Evolutionary conservation across 2,888 invertebrate species (phyloP).

Genomic region (Pilophorus perplexus): DNA sequence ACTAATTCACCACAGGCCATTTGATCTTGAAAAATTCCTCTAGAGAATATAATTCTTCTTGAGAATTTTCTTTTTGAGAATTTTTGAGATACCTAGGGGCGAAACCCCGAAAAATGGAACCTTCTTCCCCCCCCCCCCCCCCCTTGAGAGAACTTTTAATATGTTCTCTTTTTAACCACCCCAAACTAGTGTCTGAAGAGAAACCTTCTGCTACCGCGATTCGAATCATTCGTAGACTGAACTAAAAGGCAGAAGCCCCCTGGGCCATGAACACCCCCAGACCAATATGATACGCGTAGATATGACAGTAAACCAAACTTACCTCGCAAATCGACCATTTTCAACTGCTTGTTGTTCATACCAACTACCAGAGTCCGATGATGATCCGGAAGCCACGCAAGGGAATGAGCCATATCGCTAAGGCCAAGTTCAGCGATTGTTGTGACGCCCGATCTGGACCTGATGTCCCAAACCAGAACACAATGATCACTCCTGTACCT

Average conservation of each 20-base stretch:
- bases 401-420: conserved; percentile 78
- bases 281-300: too few relatives aligned
- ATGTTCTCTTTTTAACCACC: too few relatives aligned
- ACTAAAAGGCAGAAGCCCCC: not conserved
- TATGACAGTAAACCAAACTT: not conserved
- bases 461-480: conserved; percentile 85
- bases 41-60: too few relatives aligned
- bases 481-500: conserved; percentile 86
- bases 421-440: conserved; percentile 73
- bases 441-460: conserved; percentile 54
- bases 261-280: too few relatives aligned
- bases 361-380: conserved; percentile 79
- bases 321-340: conserved; percentile 88
- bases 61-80: too few relatives aligned
- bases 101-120: too few relatives aligned
- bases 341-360: conserved; percentile 83
- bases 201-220: not conserved
- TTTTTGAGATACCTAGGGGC: too few relatives aligned
- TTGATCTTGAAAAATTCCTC: too few relatives aligned
- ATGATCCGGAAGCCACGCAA: conserved; percentile 77
- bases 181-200: too few relatives aligned
- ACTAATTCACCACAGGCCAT: too few relatives aligned
- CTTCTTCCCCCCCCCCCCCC: too few relatives aligned
- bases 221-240: not conserved
- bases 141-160: too few relatives aligned